Percentiles rank a stretch among this genome's conserved stretches.
phyloP scores from a whole-genome alignment of 2,797 vertebrate genomes.

The Sebastes umbrosus region DNA sequence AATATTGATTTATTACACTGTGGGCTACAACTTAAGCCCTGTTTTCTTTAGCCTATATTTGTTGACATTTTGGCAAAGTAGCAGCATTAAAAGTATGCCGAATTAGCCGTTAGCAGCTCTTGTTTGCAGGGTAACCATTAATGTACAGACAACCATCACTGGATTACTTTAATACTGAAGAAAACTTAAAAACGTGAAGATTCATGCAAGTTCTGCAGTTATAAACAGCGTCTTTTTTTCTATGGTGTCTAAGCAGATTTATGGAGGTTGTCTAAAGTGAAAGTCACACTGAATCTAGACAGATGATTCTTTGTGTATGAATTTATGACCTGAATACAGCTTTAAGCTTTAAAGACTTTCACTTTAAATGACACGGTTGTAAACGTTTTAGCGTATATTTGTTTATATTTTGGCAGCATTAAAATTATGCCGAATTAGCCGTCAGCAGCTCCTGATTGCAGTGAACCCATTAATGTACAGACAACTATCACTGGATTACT shows the following conservation, averaged over 20 bases:
- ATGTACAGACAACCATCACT: neutral
- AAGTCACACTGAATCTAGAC: too few species aligned
- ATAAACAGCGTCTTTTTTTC: neutral
- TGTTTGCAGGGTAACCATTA: neutral
- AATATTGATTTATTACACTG: neutral
- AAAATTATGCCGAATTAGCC: too few species aligned
- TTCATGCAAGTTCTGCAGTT: neutral
- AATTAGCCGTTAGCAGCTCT: neutral
- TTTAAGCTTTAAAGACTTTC: too few species aligned
- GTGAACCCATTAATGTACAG: too few species aligned
- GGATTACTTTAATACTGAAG: neutral
- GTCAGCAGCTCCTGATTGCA: too few species aligned
- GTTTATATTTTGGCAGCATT: neutral
- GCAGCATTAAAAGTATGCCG: neutral
- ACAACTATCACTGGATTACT: too few species aligned
- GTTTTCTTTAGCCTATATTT: neutral
- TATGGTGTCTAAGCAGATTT: too few species aligned
- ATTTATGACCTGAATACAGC: too few species aligned
- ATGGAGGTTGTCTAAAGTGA: too few species aligned
- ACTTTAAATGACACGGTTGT: too few species aligned
- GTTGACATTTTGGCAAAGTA: accelerated
- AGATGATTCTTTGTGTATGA: too few species aligned
- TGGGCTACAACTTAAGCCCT: neutral
- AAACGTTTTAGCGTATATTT: neutral
- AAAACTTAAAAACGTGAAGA: neutral